These are phyloP conservation scores for Stegana nigrithorax DNA, from an alignment of 2,888 invertebrate genomes.

Conservation along the genomic window DNA sequence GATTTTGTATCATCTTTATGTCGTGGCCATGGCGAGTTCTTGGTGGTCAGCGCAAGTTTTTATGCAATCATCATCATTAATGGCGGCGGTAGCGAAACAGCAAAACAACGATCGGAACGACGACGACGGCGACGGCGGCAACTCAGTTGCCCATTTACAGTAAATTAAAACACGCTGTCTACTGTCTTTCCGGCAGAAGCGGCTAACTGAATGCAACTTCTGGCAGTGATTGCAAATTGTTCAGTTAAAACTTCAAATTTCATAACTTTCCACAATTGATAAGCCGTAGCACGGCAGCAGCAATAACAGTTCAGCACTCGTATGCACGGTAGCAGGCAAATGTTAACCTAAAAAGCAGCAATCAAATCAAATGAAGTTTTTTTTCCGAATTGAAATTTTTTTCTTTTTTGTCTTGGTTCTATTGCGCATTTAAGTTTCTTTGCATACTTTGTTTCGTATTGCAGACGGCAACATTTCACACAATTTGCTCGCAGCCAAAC, in stretches of 20 bases:
- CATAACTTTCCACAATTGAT: no score
- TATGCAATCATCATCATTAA: conserved; percentile 16
- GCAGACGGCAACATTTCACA: conserved; percentile 43
- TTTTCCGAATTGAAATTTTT: background rate
- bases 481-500: conserved; percentile 48
- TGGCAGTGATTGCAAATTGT: no score
- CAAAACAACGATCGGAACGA: background rate
- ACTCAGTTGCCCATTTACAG: conserved; percentile 13
- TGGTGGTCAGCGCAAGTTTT: conserved; percentile 10
- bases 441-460: background rate
- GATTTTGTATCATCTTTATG: conserved; percentile 19
- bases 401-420: background rate
- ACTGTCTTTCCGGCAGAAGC: no score
- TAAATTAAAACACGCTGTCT: conserved; percentile 19
- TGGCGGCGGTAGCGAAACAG: conserved; percentile 7
- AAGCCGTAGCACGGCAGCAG: no score
- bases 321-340: no score
- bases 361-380: background rate
- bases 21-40: conserved; percentile 3
- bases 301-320: no score
- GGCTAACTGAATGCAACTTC: no score
- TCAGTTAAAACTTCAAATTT: no score
- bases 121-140: background rate
- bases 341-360: no score
- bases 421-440: no score